Percentiles rank a stretch among this genome's conserved stretches.
Evolutionary conservation across 2,888 invertebrate species (phyloP).

Genomic region (Dynastes grantii): DNA sequence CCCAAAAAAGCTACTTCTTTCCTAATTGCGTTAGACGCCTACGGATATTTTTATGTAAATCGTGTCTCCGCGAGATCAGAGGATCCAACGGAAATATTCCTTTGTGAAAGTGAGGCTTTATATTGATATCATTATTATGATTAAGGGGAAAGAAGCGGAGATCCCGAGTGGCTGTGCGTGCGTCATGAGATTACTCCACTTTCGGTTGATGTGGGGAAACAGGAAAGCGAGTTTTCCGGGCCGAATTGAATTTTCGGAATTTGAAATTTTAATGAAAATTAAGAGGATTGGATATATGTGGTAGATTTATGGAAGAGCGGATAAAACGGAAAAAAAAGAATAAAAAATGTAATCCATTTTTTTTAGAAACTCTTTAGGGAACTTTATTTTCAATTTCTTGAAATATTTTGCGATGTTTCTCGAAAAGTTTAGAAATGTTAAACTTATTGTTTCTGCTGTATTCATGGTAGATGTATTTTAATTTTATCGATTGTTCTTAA

Average conservation of each 20-base stretch:
- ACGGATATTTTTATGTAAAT: slow-evolving; percentile 35
- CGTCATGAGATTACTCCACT: neutral
- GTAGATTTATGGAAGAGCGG: neutral
- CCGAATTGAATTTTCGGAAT: neutral
- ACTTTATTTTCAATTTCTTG: neutral
- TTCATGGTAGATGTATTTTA: too few species aligned
- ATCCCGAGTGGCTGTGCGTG: neutral
- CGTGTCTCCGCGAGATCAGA: slow-evolving; percentile 8
- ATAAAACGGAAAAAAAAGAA: too few species aligned
- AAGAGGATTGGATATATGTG: neutral
- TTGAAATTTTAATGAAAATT: neutral
- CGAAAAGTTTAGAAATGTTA: too few species aligned
- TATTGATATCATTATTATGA: slow-evolving; percentile 10
- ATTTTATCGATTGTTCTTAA: too few species aligned
- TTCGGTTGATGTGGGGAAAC: neutral
- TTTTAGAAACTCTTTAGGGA: too few species aligned
- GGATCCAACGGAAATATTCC: neutral
- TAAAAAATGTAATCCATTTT: too few species aligned
- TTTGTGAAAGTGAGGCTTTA: slow-evolving; percentile 8
- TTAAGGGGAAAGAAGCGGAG: neutral
- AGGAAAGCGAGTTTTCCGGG: neutral
- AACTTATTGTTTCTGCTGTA: too few species aligned
- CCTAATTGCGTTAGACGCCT: slow-evolving; percentile 34
- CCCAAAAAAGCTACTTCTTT: neutral
- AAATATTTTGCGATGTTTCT: neutral